Evolutionary conservation across 1,140 invertebrate genomes (phyloP).

Genomic region (Heliconius nattereri): DNA sequence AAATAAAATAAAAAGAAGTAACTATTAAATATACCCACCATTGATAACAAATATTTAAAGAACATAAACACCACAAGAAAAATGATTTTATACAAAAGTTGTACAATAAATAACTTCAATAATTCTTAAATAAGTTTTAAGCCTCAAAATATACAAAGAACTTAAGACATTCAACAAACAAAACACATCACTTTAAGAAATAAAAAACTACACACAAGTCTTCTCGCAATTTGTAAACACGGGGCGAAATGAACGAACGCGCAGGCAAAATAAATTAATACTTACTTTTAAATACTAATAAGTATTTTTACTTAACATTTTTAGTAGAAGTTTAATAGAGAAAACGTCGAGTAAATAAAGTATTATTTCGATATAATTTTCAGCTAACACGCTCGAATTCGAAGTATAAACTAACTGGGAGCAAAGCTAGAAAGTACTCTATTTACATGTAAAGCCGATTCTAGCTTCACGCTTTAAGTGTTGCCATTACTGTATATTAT

Average conservation of each 20-base stretch:
- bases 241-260: conserved; percentile 34
- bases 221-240: conserved; percentile 46
- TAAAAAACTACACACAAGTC: conserved; percentile 30
- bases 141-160: neutral
- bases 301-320: conserved; percentile 22
- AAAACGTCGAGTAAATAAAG: conserved; percentile 13
- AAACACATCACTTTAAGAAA: conserved; percentile 33
- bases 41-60: neutral
- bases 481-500: neutral
- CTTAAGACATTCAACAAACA: conserved; percentile 19
- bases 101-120: neutral
- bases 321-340: conserved; percentile 20
- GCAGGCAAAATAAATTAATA: conserved; percentile 30
- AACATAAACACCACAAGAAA: conserved; percentile 10
- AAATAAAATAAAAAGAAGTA: neutral
- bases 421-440: conserved; percentile 23
- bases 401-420: conserved; percentile 12
- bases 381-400: conserved; percentile 4
- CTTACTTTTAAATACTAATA: conserved; percentile 36
- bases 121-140: neutral
- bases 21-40: neutral
- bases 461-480: conserved; percentile 3
- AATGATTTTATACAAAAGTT: neutral
- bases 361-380: conserved; percentile 25
- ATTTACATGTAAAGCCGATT: conserved; percentile 19